Conservation (phyloP, 2,888 invertebrate genomes). For the Plebejus anna region DNA sequence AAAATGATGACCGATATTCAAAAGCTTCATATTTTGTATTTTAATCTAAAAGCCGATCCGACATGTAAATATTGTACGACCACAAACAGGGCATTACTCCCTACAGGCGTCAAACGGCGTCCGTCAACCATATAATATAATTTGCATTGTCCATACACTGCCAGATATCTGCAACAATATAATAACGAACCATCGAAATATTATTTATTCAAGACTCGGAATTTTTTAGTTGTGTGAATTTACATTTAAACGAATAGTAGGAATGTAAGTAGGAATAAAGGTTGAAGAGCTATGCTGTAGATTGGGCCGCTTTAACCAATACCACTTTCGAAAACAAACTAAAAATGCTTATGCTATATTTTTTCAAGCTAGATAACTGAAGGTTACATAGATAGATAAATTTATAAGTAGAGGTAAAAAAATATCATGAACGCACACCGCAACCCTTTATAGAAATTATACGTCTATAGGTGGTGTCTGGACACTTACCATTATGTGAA, state of each 20-base stretch:
- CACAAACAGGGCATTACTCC: conserved; percentile 25
- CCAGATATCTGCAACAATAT: conserved; percentile 4
- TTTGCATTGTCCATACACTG: conserved; percentile 22
- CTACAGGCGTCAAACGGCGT: conserved; percentile 22
- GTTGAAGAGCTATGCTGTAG: too few species aligned
- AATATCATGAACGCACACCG: too few species aligned
- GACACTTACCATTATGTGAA: too few species aligned
- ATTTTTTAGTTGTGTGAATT: neutral
- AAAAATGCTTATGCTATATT: too few species aligned
- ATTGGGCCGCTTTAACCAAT: neutral
- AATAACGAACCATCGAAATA: neutral
- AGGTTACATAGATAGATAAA: neutral
- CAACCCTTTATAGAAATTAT: too few species aligned
- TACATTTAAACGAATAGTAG: neutral
- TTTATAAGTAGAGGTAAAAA: too few species aligned
- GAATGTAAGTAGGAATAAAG: too few species aligned
- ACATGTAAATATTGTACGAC: conserved; percentile 22
- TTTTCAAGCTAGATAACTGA: neutral
- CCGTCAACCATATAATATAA: conserved; percentile 25
- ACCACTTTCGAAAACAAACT: neutral
- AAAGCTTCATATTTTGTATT: neutral
- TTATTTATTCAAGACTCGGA: neutral
- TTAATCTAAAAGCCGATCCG: conserved; percentile 19
- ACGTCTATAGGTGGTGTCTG: too few species aligned
- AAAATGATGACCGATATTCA: neutral